Conservation (phyloP, 2,113 vertebrate genomes). For the Thalassoma bifasciatum region DNA sequence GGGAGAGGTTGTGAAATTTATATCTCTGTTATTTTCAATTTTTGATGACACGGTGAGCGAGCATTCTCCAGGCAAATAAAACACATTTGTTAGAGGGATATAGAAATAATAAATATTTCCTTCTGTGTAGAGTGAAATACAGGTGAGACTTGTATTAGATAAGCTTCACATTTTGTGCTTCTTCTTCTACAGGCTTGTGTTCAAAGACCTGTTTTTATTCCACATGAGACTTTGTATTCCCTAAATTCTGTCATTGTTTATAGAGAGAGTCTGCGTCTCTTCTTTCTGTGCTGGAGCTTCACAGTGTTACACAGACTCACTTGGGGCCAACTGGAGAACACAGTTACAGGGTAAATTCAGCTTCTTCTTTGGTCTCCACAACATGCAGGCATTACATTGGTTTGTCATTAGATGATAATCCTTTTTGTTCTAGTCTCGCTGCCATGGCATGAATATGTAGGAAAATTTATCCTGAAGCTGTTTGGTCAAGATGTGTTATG, state of each 20-base stretch:
- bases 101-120: not conserved
- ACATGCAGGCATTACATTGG: conserved; percentile 27
- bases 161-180: conserved; percentile 22
- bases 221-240: conserved; percentile 26
- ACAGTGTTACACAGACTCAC: conserved; percentile 42
- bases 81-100: not conserved
- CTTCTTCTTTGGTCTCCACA: conserved; percentile 37
- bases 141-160: conserved; percentile 24
- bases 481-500: conserved; percentile 19
- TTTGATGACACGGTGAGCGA: conserved; percentile 7
- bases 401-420: conserved; percentile 51
- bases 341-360: conserved; percentile 39
- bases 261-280: conserved; percentile 25
- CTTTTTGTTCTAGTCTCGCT: conserved; percentile 13
- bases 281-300: conserved; percentile 28
- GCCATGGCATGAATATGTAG: conserved; percentile 4
- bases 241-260: conserved; percentile 32
- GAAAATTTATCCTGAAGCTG: conserved; percentile 2
- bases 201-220: conserved; percentile 30
- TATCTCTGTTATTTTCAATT: conserved; percentile 16
- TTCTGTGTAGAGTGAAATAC: conserved; percentile 10
- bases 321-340: conserved; percentile 45
- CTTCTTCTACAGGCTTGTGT: conserved; percentile 9
- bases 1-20: not conserved
- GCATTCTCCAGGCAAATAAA: not conserved